Evolutionary conservation across 2,113 vertebrate genomes (phyloP), one percentile per base, ranked within the genome.

Genomic region (Phodopus roborovskii): DNA sequence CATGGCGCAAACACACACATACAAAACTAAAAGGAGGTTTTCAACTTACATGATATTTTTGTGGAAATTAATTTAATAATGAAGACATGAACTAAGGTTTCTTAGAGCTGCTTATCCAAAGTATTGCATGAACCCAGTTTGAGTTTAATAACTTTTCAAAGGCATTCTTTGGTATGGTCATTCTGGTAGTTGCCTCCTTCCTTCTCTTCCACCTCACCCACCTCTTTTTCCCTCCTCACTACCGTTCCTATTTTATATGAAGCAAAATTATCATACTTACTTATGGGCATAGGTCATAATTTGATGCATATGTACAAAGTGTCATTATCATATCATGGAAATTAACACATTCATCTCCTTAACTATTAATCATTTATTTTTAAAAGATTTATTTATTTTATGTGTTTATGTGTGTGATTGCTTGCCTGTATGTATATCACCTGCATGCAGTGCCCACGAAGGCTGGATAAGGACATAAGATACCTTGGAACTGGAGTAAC

Each of bases 91-190:
- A 87, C 4, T 94, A 1, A 60, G 13, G 17, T 90, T 93, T 94
- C 53, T 42, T 39, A 71, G 88, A 62, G 78, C 70, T 71, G 17
- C 12, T 87, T 84, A 45, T 45, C 2, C 24, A 45, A 66, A 28
- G 9, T 33, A 20, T 83, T 71, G 5, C 50, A 0, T 79, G n/a
- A 88, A 95, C 86, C 7, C 11, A 83, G 19, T 33, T 91, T n/a
- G 74, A 68, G 19, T 96, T 70, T 89, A 87, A 75, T 79, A 83
- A 39, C 12, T 9, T 93, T 96, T 70, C 28, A 1, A 20, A 74
- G 7, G 12, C 62, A 50, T 1, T 45, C 22, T n/a, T 75, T 74
- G 16, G 7, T 75, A 2, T 74, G 16, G 7, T 73, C 50, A 58
- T 79, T 71, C 17, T 45, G 10, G 26, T 60, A 56, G 13, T 77